Base-by-base conservation (phyloP, 1,140 invertebrate genomes). In the Bombus impatiens region DNA sequence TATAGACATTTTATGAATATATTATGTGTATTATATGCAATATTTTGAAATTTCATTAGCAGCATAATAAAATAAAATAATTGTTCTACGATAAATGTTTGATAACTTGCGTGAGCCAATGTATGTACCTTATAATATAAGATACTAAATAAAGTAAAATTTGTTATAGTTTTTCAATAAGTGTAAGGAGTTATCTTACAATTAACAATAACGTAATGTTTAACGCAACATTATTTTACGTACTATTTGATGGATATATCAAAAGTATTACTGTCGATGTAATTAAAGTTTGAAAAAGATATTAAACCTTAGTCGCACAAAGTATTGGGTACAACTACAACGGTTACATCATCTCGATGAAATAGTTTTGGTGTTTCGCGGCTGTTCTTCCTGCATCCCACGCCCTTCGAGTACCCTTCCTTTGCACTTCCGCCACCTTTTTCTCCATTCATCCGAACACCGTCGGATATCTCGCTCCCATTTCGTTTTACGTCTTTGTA, bases 401-500 rank as follows among this genome's bases (percentile, higher is more conserved):
- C 76, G 81, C 53, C 74, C 57, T 70, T 37, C 62, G 67, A 70
- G 57, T 67, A 44, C 78, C 77, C 53, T 40, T 62, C 57, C 67
- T 28, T 44, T 72, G 40, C 78, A 82, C 86, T 76, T 84, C 71
- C 86, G 74, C 78, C 84, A 80, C 79, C 86, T 68, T 80, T 81
- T 86, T 87, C 86, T 89, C 91, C 93, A 93, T 93, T 93, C 92
- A 93, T 93, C 88, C 88, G 87, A 84, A 84, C 88, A 79, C 86
- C 83, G 87, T 92, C 88, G 92, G 89, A 89, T 93, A 94, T 93
- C 92, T 93, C 91, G 92, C 92, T 93, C 90, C 87, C 92, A 92
- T 94, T 93, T 91, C 91, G 89, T 83, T 93, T 93, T 92, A 93
- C 91, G 91, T 93, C 93, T 93, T 91, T 92, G 91, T 93, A 93